Evolutionary conservation across 30 jellyfish, hydroid and myxozoan species (phyloP).

Genomic region (Mastigias papua): DNA sequence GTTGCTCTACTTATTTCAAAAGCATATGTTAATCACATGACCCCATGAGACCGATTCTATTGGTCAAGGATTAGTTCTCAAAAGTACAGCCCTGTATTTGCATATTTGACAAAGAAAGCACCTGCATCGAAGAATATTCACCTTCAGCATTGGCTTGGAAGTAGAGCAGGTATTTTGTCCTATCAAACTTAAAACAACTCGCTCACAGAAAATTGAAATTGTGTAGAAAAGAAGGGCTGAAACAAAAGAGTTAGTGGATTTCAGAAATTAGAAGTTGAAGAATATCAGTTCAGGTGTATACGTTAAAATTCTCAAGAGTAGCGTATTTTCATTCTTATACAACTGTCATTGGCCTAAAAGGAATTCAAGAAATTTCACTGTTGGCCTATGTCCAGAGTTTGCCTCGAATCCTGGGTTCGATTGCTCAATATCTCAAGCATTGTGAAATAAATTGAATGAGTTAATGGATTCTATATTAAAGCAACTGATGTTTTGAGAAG

Average conservation of each 20-base stretch:
- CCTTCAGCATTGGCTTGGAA: conserved; percentile 45
- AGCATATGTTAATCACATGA: not conserved
- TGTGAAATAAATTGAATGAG: not conserved
- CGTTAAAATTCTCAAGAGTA: not conserved
- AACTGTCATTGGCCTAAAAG: not conserved
- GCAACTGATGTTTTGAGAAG: no score
- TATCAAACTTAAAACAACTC: conserved; percentile 3
- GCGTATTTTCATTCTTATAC: not conserved
- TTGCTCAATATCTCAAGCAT: not conserved
- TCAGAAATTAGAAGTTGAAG: not conserved
- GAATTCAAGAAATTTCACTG: not conserved
- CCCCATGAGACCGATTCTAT: not conserved
- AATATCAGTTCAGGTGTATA: not conserved
- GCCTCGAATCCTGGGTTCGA: not conserved
- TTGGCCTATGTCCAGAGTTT: not conserved
- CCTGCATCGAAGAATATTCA: conserved; percentile 41
- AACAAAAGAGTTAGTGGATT: not conserved
- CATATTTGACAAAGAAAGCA: conserved; percentile 21
- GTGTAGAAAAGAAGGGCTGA: not conserved
- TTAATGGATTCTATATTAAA: no score
- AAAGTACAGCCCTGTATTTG: not conserved
- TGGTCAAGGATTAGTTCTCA: not conserved
- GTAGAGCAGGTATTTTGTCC: conserved; percentile 28
- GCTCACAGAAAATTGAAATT: not conserved
- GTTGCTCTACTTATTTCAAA: not conserved